Percentiles rank a stretch among this genome's conserved stretches.
Evolutionary conservation across 2,113 vertebrate species (phyloP).

Genomic region (Syngnathus typhle): DNA sequence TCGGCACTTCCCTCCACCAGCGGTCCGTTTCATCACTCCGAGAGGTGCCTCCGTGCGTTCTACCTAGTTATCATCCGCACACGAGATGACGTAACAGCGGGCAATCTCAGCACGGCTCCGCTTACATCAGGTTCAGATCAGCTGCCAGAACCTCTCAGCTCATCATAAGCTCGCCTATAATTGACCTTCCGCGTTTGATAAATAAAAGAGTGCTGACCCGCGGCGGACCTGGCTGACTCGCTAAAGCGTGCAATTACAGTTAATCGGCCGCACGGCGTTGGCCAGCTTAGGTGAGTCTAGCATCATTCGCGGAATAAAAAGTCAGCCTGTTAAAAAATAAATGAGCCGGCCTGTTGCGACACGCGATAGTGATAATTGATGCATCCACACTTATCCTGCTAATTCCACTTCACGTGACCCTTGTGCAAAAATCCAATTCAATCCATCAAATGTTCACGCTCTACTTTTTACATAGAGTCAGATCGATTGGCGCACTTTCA

Average conservation of each 20-base stretch:
- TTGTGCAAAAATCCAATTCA: not conserved
- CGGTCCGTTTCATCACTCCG: constrained; percentile 61
- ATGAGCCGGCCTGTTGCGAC: constrained; percentile 29
- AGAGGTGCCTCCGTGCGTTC: constrained; percentile 31
- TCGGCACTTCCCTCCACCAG: constrained; percentile 20
- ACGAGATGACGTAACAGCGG: constrained; percentile 58
- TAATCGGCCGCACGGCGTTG: constrained; percentile 38
- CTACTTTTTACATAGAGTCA: not conserved
- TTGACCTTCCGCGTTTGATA: constrained; percentile 41
- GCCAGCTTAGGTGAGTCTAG: constrained; percentile 43
- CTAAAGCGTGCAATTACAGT: constrained; percentile 37
- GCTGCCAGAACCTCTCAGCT: constrained; percentile 42
- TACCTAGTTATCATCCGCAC: constrained; percentile 47
- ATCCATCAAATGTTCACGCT: not conserved
- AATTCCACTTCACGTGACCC: not conserved
- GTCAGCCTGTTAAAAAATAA: constrained; percentile 40
- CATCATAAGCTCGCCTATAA: constrained; percentile 40
- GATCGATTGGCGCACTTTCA: constrained; percentile 37
- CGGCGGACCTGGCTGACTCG: constrained; percentile 30
- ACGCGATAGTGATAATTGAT: not conserved
- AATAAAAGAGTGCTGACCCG: constrained; percentile 32
- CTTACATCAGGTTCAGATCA: constrained; percentile 59
- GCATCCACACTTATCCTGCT: not conserved
- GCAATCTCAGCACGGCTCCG: constrained; percentile 48
- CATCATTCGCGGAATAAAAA: constrained; percentile 33